phyloP scores from a whole-genome alignment of 2,888 invertebrate species.

The Ernsta delagoae region DNA sequence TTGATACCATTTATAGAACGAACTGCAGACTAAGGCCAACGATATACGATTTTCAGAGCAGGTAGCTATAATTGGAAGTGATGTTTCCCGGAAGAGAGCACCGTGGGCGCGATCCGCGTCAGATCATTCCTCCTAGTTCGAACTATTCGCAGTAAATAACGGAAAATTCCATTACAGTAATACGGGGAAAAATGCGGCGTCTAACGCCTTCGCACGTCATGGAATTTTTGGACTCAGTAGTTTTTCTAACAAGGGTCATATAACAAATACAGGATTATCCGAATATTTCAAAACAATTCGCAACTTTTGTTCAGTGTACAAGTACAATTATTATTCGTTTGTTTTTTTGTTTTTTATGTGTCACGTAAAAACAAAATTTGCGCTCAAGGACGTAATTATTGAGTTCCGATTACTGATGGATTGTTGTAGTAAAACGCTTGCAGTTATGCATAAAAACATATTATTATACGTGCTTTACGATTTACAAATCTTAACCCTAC shows the following conservation, averaged over 20 bases:
- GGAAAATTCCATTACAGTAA: constrained; percentile 24
- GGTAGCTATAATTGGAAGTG: constrained; percentile 1
- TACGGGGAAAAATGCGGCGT: constrained; percentile 8
- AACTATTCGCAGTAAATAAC: constrained; percentile 18
- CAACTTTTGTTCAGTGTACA: background rate
- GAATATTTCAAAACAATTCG: background rate
- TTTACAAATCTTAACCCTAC: too few relatives aligned
- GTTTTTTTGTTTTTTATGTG: background rate
- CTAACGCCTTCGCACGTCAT: background rate
- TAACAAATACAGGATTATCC: background rate
- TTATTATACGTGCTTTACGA: too few relatives aligned
- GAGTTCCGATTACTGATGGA: too few relatives aligned
- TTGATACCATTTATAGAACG: background rate
- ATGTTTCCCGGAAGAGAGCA: constrained; percentile 2
- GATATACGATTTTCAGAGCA: background rate
- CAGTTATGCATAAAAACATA: too few relatives aligned
- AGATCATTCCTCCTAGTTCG: background rate
- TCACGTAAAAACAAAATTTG: too few relatives aligned
- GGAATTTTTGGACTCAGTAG: background rate
- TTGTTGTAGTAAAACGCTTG: too few relatives aligned
- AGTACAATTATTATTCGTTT: background rate
- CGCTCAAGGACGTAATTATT: too few relatives aligned
- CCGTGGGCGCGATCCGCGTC: background rate
- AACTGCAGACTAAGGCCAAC: background rate
- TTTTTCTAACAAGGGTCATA: background rate